Conservation (phyloP, 2,888 invertebrate species). For the Trypoxylon attenuatum region DNA sequence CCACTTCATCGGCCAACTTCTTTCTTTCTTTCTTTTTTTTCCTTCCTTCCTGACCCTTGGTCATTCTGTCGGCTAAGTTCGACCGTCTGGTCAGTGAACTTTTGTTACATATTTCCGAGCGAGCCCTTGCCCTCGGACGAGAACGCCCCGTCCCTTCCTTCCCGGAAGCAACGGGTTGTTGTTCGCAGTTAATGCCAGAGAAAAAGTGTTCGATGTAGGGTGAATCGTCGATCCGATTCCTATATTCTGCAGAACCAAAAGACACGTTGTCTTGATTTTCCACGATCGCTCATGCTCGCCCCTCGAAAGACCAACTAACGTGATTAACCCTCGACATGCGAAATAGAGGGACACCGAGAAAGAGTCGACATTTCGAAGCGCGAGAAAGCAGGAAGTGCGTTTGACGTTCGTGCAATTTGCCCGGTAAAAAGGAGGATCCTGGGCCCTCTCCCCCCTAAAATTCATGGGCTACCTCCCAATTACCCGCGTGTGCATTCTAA, state of each 20-base stretch:
- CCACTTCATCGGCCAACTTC: constrained; percentile 31
- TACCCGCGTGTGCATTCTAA: constrained; percentile 53
- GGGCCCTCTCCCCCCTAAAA: too few relatives aligned
- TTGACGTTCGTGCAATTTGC: constrained; percentile 36
- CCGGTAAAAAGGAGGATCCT: constrained; percentile 13
- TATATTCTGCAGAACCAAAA: too few relatives aligned
- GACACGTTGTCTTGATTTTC: too few relatives aligned
- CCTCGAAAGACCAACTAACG: background rate
- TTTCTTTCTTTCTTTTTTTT: too few relatives aligned
- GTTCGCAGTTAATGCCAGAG: background rate
- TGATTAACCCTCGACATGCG: background rate
- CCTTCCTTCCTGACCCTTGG: constrained; percentile 46
- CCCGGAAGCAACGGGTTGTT: background rate
- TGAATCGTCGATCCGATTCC: too few relatives aligned
- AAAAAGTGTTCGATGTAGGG: background rate
- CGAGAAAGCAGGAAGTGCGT: constrained; percentile 50
- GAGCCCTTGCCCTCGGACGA: constrained; percentile 2
- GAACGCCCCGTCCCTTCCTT: background rate
- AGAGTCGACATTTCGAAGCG: constrained; percentile 20
- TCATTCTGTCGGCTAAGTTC: constrained; percentile 34
- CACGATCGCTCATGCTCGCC: background rate
- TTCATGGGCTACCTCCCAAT: constrained; percentile 51
- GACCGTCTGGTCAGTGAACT: constrained; percentile 35
- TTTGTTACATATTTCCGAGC: constrained; percentile 23
- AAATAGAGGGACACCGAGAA: constrained; percentile 19